Evolutionary conservation across 2,113 vertebrate genomes (phyloP).

Genomic region (Herpetotheres cachinnans): DNA sequence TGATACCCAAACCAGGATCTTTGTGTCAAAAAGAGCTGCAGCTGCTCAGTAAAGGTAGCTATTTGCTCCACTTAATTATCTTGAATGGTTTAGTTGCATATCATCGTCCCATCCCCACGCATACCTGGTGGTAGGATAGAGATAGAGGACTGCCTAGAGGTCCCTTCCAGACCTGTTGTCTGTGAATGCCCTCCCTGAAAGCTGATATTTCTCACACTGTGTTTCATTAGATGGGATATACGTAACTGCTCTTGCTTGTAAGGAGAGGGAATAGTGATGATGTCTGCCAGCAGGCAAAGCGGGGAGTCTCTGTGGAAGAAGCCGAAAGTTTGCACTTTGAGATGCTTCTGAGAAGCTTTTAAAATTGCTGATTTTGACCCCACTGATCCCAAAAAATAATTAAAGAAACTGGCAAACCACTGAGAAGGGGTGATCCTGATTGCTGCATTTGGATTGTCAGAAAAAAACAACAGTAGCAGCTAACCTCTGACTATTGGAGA

Average conservation of each 20-base stretch:
- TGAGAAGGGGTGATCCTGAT: not conserved
- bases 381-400: constrained; percentile 10
- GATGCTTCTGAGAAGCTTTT: not conserved
- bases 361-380: constrained; percentile 37
- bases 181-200: not conserved
- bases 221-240: not conserved
- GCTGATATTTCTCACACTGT: not conserved
- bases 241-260: not conserved
- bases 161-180: not conserved
- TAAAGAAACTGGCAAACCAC: constrained; percentile 19
- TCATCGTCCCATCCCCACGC: not conserved
- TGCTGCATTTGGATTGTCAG: not conserved
- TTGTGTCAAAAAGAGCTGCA: not conserved
- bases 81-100: not conserved
- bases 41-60: not conserved
- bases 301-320: not conserved
- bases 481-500: constrained; percentile 26
- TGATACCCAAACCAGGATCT: not conserved
- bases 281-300: not conserved
- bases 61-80: not conserved
- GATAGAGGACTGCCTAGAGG: not conserved
- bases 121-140: not conserved
- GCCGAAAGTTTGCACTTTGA: not conserved
- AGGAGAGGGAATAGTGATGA: not conserved
- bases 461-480: not conserved